Evolutionary conservation across 1,140 invertebrate species (phyloP), one percentile per base, ranked within the genome.

Genomic region (Protaetia brevitarsis): DNA sequence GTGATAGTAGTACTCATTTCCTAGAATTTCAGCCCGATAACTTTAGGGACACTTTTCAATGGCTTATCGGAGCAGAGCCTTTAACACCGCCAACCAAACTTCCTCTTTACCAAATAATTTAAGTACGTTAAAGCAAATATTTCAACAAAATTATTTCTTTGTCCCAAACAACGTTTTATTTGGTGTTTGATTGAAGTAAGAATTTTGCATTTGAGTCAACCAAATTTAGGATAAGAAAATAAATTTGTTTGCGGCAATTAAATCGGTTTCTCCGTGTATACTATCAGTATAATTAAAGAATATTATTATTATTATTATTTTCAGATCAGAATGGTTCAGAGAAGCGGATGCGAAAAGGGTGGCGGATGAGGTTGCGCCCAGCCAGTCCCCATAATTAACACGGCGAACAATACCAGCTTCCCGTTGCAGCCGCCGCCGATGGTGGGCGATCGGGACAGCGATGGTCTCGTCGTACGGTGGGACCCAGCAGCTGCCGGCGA

Each of bases 381-480:
- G 64, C 70, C 69, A 65, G 67, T 67, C 66, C 19, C 19, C 8
- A 19, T 2, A 21, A 23, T 51, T 23, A 72, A 71, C 65, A 76
- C 60, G 65, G 63, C 69, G 63, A 66, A 68, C 64, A 77, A 70
- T 66, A 69, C 72, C 69, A 73, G 19, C 6, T 51, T 68, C 76
- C 80, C 77, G 75, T 70, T 79, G 80, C 79, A 78, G 70, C 69
- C 77, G 76, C 74, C 78, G 79, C 77, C 76, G 77, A 82, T 82
- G 82, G 81, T 80, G 76, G 81, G 80, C 76, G 81, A 82, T 77
- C 79, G 82, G 76, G 85, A 85, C 82, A 84, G 84, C 81, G 84
- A 84, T 82, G 84, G 84, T 81, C 83, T 84, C 80, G 83, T 82
- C 82, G 84, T 85, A 84, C 85, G 83, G 81, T 86, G 83, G 83